Base-by-base conservation (phyloP, 2,113 vertebrate genomes). In the Ancistrus triradiatus region DNA sequence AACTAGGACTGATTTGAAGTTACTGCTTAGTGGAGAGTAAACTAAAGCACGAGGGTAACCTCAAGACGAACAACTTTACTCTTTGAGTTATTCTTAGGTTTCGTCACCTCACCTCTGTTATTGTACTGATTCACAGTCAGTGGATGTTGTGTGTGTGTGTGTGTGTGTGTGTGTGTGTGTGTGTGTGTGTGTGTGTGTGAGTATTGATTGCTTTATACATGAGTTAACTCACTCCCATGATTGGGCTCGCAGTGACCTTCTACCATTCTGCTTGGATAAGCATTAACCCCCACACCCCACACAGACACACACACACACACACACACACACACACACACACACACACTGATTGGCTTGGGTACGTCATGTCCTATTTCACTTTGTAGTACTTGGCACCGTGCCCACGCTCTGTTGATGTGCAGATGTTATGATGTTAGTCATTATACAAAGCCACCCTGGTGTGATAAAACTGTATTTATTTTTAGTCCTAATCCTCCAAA, bases 351-450 rank as follows among this genome's bases (percentile, higher is more conserved):
- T 14, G 7, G 3, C 28, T 47, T 24, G 13, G 6, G 15, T 19
- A 42, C 48, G 27, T 28, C 3, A 3, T 63, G 59, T 27, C 37
- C 49, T 52, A 3, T 42, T 43, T 63, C 18, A 19, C 61, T 22
- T 53, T 63, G 48, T 53, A 11, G 28, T 21, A 10, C 24, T 52
- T 63, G 61, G 61, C 61, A 43, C 35, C 10, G 35, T 53, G 24
- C 43, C 61, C 37, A 15, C 2, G n/a, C 9, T 28, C 14, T 21
- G 14, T 10, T 40, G 27, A 7, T 37, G 24, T 63, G 49, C 61
- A 63, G 49, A 63, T 53, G 61, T 56, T 56, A 40, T 24, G 37
- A 33, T 63, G 59, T 63, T 51, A 14, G 51, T 51, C 9, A 5
- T 27, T 52, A 52, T 51, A 43, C 48, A 52, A 42, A 42, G 60